Evolutionary conservation across 2,888 invertebrate genomes (phyloP).

Genomic region (Clepsis dumicolana): DNA sequence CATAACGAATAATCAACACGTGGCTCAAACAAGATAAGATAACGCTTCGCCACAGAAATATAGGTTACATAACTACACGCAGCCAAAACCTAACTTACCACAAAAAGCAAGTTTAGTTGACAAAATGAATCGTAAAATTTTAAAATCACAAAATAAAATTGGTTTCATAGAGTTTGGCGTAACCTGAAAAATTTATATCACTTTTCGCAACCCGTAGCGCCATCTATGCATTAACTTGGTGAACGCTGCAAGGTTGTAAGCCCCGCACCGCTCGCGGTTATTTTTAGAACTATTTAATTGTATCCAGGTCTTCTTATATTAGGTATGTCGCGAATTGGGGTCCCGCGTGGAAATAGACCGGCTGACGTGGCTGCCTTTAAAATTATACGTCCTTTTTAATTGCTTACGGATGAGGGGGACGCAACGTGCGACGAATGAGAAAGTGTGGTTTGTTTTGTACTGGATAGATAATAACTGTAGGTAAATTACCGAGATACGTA

Average conservation of each 20-base stretch:
- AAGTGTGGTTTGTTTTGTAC: background rate
- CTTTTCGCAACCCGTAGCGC: slow-evolving; percentile 63
- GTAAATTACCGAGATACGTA: background rate
- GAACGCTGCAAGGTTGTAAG: slow-evolving; percentile 55
- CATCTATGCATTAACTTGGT: slow-evolving; percentile 78
- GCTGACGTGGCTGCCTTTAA: background rate
- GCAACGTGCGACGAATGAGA: background rate
- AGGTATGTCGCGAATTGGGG: slow-evolving; percentile 23
- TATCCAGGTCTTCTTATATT: slow-evolving; percentile 44
- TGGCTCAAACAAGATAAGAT: slow-evolving; percentile 62
- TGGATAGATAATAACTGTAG: background rate
- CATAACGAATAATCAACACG: slow-evolving; percentile 57
- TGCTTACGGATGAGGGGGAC: background rate
- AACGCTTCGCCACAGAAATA: slow-evolving; percentile 40
- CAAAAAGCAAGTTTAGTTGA: background rate
- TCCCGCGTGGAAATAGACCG: slow-evolving; percentile 36
- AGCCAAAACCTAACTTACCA: background rate
- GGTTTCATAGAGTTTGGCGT: slow-evolving; percentile 17
- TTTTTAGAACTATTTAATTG: slow-evolving; percentile 51
- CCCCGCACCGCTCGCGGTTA: slow-evolving; percentile 46
- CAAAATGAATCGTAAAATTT: background rate
- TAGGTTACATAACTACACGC: slow-evolving; percentile 1
- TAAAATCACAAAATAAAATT: background rate
- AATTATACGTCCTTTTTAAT: slow-evolving; percentile 6
- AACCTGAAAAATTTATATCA: slow-evolving; percentile 51